A percentile compares a stretch with the other conserved stretches of the same genome.
phyloP scores from a whole-genome alignment of 2,888 invertebrate genomes.

The Agrotis clavis region DNA sequence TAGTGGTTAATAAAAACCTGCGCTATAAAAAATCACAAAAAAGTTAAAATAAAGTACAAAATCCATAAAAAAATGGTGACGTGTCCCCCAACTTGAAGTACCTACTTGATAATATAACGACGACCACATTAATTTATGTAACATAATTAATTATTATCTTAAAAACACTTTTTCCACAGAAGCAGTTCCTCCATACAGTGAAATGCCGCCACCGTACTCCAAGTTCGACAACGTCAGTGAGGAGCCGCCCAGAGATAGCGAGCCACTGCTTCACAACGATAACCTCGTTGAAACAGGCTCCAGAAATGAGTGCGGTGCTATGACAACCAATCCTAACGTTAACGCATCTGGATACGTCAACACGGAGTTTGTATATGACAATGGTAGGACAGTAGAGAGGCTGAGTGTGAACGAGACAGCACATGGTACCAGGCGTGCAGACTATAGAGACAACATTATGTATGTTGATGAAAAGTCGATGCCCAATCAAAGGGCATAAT shows the following conservation, averaged over 20 bases:
- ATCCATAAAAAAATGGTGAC: too few relatives aligned
- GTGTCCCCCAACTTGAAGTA: too few relatives aligned
- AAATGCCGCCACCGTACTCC: conserved; percentile 16
- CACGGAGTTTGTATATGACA: conserved; percentile 47
- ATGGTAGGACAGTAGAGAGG: conserved; percentile 62
- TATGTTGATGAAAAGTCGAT: too few relatives aligned
- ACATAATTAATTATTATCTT: background rate
- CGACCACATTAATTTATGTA: too few relatives aligned
- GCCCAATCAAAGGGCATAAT: too few relatives aligned
- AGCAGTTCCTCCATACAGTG: background rate
- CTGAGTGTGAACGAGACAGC: conserved; percentile 27
- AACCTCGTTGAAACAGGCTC: conserved; percentile 23
- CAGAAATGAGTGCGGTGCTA: background rate
- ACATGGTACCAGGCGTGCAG: background rate
- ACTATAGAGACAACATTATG: too few relatives aligned
- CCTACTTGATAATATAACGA: too few relatives aligned
- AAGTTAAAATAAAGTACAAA: too few relatives aligned
- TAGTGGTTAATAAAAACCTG: too few relatives aligned
- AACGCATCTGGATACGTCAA: conserved; percentile 1
- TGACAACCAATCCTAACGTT: background rate
- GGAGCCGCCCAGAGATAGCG: background rate
- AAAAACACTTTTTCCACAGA: background rate
- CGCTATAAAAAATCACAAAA: too few relatives aligned
- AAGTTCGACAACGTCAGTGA: background rate
- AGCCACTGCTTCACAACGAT: background rate